Percentiles rank a stretch among this genome's conserved stretches.
These are phyloP conservation scores for Clostera curtula DNA, from an alignment of 2,888 invertebrate species.

Conservation along the genomic window DNA sequence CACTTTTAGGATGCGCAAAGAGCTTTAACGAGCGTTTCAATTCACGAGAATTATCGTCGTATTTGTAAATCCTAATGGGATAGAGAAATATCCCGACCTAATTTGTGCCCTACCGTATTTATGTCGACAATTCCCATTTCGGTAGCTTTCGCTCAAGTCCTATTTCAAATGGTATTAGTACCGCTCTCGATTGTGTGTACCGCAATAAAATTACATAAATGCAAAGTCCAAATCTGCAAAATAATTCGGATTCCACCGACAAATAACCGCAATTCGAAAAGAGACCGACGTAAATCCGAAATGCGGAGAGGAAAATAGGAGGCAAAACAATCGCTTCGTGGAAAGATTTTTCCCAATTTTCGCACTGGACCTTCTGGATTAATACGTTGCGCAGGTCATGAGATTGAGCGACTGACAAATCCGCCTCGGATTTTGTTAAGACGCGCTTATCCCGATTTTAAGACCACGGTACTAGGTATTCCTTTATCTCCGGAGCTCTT, in stretches of 20 bases:
- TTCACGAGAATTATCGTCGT: no score
- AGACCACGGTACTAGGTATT: no score
- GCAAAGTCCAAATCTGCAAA: not conserved
- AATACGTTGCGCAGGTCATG: not conserved
- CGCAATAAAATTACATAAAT: slow-evolving; percentile 14
- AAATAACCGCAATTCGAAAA: not conserved
- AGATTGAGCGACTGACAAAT: not conserved
- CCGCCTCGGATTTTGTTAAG: not conserved
- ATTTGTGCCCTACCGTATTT: no score
- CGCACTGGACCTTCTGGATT: slow-evolving; percentile 1
- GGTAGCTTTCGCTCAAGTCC: no score
- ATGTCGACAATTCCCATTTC: no score
- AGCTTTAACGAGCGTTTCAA: no score
- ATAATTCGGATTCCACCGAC: not conserved
- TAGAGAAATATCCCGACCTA: no score
- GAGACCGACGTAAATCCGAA: not conserved
- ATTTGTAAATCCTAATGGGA: no score
- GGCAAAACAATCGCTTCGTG: not conserved
- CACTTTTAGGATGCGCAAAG: no score
- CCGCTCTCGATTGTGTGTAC: slow-evolving; percentile 12
- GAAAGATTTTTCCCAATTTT: not conserved
- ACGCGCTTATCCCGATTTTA: not conserved
- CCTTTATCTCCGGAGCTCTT: no score
- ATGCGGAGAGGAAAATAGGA: not conserved
- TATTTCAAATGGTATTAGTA: slow-evolving; percentile 16